phyloP scores from a whole-genome alignment of 23 tunicate species.

The Corella eumyota region DNA sequence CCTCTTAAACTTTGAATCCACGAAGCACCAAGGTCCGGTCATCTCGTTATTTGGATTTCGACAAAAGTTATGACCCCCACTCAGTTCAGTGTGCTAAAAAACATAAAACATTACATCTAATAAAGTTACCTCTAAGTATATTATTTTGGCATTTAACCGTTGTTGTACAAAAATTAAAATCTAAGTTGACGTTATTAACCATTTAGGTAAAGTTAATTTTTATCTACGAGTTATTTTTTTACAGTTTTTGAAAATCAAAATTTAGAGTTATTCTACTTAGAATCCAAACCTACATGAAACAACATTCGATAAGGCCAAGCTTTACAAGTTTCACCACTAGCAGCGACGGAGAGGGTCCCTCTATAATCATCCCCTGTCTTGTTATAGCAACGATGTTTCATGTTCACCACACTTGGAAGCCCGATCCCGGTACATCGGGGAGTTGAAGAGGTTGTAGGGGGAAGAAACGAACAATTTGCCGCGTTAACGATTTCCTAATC shows the following conservation, averaged over 20 bases:
- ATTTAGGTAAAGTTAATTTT: too few relatives aligned
- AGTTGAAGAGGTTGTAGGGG: constrained; percentile 18
- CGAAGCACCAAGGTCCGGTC: constrained; percentile 55
- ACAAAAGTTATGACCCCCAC: constrained; percentile 74
- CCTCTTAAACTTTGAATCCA: constrained; percentile 6
- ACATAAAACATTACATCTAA: neutral
- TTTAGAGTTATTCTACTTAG: too few relatives aligned
- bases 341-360: constrained; percentile 37
- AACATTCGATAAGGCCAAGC: constrained; percentile 67
- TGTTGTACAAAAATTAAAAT: too few relatives aligned
- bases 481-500: constrained; percentile 28
- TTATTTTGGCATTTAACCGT: too few relatives aligned
- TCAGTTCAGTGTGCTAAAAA: constrained; percentile 35
- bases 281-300: constrained; percentile 31
- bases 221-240: too few relatives aligned
- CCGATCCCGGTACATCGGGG: constrained; percentile 45
- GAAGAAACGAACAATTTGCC: constrained; percentile 47
- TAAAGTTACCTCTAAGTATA: too few relatives aligned
- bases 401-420: constrained; percentile 40
- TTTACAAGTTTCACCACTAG: constrained; percentile 42
- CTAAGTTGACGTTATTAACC: too few relatives aligned
- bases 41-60: constrained; percentile 34
- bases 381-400: constrained; percentile 42
- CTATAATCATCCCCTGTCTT: constrained; percentile 38
- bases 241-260: too few relatives aligned